Evolutionary conservation across 2,888 invertebrate genomes (phyloP).

Genomic region (Dendrolimus houi): DNA sequence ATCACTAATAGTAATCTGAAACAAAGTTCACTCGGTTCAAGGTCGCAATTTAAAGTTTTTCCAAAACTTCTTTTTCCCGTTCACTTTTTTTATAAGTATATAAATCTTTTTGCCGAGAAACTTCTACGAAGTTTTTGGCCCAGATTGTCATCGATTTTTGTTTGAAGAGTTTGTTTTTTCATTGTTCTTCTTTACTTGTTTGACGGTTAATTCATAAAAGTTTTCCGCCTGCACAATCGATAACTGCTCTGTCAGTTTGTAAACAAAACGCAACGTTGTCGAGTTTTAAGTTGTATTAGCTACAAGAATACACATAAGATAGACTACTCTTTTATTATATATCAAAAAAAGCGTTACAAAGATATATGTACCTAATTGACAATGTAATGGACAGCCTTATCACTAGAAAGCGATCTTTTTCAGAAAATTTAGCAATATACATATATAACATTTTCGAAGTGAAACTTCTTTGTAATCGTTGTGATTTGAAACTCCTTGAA

Average conservation of each 20-base stretch:
- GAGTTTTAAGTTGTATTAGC: too few relatives aligned
- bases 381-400: too few relatives aligned
- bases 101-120: constrained; percentile 75
- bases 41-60: constrained; percentile 78
- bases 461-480: too few relatives aligned
- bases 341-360: too few relatives aligned
- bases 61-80: constrained; percentile 70
- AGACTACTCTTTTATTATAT: too few relatives aligned
- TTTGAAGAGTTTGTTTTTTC: constrained; percentile 77
- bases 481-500: too few relatives aligned
- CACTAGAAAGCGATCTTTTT: too few relatives aligned
- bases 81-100: constrained; percentile 75
- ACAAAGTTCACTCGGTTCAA: constrained; percentile 73
- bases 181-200: constrained; percentile 77
- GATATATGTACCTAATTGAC: too few relatives aligned
- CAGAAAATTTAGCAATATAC: too few relatives aligned
- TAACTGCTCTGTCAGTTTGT: constrained; percentile 54
- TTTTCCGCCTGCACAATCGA: constrained; percentile 69
- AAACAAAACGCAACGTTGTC: constrained; percentile 41
- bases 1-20: constrained; percentile 74
- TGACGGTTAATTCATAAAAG: constrained; percentile 77
- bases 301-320: too few relatives aligned
- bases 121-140: constrained; percentile 73
- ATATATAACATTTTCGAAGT: too few relatives aligned
- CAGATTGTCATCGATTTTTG: constrained; percentile 78